Evolutionary conservation across 2,888 invertebrate species (phyloP).

Genomic region (Polia nebulosa): DNA sequence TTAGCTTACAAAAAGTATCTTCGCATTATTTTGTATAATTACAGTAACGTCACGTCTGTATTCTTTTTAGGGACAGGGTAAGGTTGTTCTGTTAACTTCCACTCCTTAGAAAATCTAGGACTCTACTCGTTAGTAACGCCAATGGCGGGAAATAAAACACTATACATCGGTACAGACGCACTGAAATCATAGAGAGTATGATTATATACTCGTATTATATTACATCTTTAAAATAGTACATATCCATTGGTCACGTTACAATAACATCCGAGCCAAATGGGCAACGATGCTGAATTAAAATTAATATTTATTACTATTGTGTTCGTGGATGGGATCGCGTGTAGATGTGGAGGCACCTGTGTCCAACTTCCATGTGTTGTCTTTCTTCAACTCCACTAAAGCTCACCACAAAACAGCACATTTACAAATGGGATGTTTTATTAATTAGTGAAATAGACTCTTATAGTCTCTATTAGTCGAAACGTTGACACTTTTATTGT

Average conservation of each 20-base stretch:
- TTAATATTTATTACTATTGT: constrained; percentile 72
- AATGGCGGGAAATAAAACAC: background rate
- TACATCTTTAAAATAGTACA: constrained; percentile 21
- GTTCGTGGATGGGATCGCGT: constrained; percentile 27
- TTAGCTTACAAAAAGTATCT: too few relatives aligned
- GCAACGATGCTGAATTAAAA: constrained; percentile 71
- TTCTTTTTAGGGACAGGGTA: background rate
- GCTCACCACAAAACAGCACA: too few relatives aligned
- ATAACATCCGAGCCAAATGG: constrained; percentile 74
- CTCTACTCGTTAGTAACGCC: background rate
- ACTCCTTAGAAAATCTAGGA: background rate
- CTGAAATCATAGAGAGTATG: constrained; percentile 11
- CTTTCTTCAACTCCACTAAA: background rate
- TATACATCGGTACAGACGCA: constrained; percentile 5
- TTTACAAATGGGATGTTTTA: background rate
- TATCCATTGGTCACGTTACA: constrained; percentile 56
- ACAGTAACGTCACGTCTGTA: background rate
- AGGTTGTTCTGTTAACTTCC: background rate
- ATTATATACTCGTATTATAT: too few relatives aligned
- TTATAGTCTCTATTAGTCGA: constrained; percentile 10
- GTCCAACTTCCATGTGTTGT: background rate
- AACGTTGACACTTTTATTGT: constrained; percentile 21
- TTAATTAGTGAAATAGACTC: constrained; percentile 2
- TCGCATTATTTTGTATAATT: background rate
- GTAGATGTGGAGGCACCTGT: constrained; percentile 14